A percentile compares a stretch with the other conserved stretches of the same genome.
phyloP scores from a whole-genome alignment of 2,888 invertebrate species.

The Meandrusa payeni region DNA sequence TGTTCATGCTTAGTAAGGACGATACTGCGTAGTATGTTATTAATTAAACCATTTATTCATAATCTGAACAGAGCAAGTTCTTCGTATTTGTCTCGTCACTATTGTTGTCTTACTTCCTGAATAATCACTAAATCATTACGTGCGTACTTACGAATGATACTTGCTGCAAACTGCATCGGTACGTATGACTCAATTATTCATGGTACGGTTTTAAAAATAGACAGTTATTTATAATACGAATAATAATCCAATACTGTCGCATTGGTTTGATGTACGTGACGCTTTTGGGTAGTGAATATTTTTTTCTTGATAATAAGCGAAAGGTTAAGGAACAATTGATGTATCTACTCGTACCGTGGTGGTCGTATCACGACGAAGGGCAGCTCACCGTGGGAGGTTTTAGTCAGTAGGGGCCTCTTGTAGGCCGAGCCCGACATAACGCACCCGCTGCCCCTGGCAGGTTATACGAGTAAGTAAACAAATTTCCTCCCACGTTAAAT shows the following conservation, averaged over 20 bases:
- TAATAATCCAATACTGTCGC: background rate
- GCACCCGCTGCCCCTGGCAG: too few relatives aligned
- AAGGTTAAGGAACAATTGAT: too few relatives aligned
- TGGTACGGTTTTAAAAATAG: slow-evolving; percentile 10
- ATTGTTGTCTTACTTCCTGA: slow-evolving; percentile 19
- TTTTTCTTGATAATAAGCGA: too few relatives aligned
- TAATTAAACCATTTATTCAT: slow-evolving; percentile 1
- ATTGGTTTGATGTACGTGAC: background rate
- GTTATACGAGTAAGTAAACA: too few relatives aligned
- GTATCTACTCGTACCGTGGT: too few relatives aligned
- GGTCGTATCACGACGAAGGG: too few relatives aligned
- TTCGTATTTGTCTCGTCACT: slow-evolving; percentile 10
- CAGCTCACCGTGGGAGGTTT: too few relatives aligned
- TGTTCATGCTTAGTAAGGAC: slow-evolving; percentile 3
- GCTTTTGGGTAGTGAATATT: too few relatives aligned
- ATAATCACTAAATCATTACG: slow-evolving; percentile 13
- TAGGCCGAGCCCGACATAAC: too few relatives aligned
- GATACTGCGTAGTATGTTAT: background rate
- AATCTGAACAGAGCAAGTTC: slow-evolving; percentile 15
- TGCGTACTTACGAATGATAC: slow-evolving; percentile 13
- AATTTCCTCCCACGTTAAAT: too few relatives aligned
- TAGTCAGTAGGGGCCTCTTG: too few relatives aligned
- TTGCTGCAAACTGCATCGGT: background rate
- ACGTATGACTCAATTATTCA: slow-evolving; percentile 3
- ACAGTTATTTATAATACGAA: slow-evolving; percentile 3